Evolutionary conservation across 2,113 vertebrate species (phyloP).

Genomic region (Microcebus lehilahytsara): DNA sequence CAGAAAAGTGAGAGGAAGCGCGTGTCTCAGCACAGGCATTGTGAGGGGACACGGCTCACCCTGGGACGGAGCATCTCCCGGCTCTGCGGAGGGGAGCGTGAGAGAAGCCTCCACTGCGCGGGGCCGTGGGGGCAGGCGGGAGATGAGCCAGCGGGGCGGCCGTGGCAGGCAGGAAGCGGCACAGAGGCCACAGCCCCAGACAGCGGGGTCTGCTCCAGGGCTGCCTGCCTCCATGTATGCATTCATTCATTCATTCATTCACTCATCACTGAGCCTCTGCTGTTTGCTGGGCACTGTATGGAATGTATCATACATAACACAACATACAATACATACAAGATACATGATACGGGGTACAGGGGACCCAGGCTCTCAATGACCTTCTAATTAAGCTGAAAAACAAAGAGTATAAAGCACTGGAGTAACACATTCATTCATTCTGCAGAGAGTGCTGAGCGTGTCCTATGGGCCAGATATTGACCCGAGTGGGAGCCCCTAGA

Average conservation of each 20-base stretch:
- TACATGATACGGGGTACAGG: background rate
- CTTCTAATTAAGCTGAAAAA: background rate
- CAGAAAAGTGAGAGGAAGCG: background rate
- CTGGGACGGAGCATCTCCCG: background rate
- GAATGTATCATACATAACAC: background rate
- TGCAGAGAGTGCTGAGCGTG: background rate
- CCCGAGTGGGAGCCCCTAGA: background rate
- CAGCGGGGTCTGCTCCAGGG: too few species aligned
- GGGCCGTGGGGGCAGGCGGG: background rate
- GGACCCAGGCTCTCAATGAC: background rate
- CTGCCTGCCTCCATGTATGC: background rate
- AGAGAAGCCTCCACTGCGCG: background rate
- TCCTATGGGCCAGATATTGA: background rate
- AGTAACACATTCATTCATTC: background rate
- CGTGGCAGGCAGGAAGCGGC: rapidly evolving
- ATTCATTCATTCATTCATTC: background rate
- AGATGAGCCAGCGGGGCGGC: background rate
- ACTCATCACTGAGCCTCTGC: background rate
- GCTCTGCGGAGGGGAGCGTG: background rate
- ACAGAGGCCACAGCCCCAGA: rapidly evolving
- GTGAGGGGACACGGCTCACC: background rate
- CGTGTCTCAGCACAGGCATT: background rate
- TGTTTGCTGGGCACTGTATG: background rate
- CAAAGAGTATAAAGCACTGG: background rate
- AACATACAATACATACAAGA: too few species aligned